These are phyloP conservation scores for Leucophora obtusa DNA, from an alignment of 2,888 invertebrate species.

Conservation along the genomic window DNA sequence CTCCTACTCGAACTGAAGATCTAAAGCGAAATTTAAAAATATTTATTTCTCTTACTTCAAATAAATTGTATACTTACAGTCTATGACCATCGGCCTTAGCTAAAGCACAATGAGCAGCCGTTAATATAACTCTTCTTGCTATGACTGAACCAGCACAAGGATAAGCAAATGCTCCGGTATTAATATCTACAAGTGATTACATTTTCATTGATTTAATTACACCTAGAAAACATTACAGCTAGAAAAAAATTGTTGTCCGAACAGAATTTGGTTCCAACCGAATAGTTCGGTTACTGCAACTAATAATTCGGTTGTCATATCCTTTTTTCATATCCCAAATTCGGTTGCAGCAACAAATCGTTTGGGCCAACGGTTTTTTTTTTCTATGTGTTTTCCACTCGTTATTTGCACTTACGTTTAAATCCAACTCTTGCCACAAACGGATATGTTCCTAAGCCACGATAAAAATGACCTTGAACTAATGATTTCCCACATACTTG, in stretches of 20 bases:
- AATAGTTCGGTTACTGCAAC: too few relatives aligned
- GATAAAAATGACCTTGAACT: conserved; percentile 83
- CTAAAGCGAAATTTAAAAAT: conserved; percentile 76
- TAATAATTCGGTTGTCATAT: too few relatives aligned
- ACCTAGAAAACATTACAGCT: too few relatives aligned
- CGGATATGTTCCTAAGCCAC: conserved; percentile 86
- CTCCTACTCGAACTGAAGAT: conserved; percentile 86
- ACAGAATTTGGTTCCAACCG: too few relatives aligned
- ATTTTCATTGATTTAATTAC: neutral
- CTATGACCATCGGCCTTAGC: conserved; percentile 88
- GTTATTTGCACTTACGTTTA: conserved; percentile 81
- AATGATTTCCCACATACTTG: conserved; percentile 83
- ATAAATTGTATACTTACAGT: conserved; percentile 81
- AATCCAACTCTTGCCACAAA: conserved; percentile 89
- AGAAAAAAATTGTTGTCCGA: too few relatives aligned
- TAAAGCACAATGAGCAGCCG: conserved; percentile 89
- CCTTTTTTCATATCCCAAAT: too few relatives aligned
- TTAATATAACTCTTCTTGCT: conserved; percentile 82
- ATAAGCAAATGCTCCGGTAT: conserved; percentile 84
- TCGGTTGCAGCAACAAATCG: too few relatives aligned
- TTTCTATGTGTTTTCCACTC: neutral
- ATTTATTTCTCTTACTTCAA: neutral
- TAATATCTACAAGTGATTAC: conserved; percentile 80
- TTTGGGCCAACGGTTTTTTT: too few relatives aligned
- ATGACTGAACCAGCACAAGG: conserved; percentile 89